These are phyloP conservation scores for Anableps anableps DNA, from an alignment of 2,797 vertebrate genomes.

Conservation along the genomic window DNA sequence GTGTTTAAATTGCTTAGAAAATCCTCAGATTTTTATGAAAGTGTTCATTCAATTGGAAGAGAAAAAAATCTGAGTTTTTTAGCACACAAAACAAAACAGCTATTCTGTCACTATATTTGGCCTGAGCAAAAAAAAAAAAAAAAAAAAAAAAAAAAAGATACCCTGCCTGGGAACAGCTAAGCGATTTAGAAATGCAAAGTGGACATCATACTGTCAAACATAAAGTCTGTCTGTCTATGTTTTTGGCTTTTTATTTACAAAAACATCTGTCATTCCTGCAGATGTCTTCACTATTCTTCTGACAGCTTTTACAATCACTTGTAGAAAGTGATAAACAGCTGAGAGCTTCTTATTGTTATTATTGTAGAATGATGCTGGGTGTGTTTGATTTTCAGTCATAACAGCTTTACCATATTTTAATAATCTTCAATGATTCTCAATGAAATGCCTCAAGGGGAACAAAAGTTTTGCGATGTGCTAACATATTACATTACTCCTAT, in stretches of 20 bases:
- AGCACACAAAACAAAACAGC: neutral
- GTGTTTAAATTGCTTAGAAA: constrained; percentile 6
- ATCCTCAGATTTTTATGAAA: constrained; percentile 4
- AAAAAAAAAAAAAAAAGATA: constrained; percentile 30
- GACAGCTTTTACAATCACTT: constrained; percentile 38
- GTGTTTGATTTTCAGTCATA: constrained; percentile 22
- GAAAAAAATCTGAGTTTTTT: constrained; percentile 8
- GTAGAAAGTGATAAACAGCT: constrained; percentile 33
- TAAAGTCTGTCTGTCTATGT: constrained; percentile 54
- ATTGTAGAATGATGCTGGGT: constrained; percentile 22
- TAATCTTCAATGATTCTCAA: constrained; percentile 13
- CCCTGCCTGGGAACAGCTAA: constrained; percentile 48
- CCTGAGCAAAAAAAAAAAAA: constrained; percentile 36
- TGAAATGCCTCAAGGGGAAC: neutral
- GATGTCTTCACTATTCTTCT: constrained; percentile 23
- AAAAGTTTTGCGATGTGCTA: neutral
- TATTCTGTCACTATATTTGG: constrained; percentile 34
- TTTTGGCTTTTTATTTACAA: constrained; percentile 43
- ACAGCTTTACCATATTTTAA: constrained; percentile 4
- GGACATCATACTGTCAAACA: constrained; percentile 57
- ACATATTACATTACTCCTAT: neutral
- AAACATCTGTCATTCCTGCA: constrained; percentile 54
- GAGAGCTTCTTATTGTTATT: constrained; percentile 43
- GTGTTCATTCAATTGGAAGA: no score
- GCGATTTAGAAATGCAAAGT: constrained; percentile 39